phyloP scores from a whole-genome alignment of 2,888 invertebrate genomes.

The Tinea pellionella region DNA sequence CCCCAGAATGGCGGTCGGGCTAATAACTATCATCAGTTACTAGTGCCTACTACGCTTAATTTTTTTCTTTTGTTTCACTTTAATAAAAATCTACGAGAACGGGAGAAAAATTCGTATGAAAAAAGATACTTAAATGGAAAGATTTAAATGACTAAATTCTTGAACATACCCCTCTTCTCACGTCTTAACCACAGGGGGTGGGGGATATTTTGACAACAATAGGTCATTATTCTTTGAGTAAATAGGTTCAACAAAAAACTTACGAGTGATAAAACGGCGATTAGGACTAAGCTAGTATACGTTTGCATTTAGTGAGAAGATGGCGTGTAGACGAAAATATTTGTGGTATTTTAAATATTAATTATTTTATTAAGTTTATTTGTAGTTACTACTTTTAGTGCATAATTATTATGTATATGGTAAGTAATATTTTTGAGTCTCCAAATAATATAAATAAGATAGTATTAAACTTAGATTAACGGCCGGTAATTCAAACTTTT shows the following conservation, averaged over 20 bases:
- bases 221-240: neutral
- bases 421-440: no score
- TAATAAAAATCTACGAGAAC: no score
- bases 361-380: neutral
- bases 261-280: slow-evolving; percentile 1
- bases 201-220: neutral
- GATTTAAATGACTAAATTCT: slow-evolving; percentile 40
- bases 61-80: no score
- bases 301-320: neutral
- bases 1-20: no score
- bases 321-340: neutral
- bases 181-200: slow-evolving; percentile 1
- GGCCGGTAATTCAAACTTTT: no score
- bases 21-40: no score
- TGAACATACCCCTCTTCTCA: slow-evolving; percentile 17
- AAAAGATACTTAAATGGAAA: neutral
- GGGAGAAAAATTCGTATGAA: neutral
- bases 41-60: no score
- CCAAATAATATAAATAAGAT: no score
- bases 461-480: no score
- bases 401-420: no score
- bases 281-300: slow-evolving; percentile 2
- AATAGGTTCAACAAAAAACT: neutral
- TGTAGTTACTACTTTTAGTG: neutral
- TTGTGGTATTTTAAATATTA: neutral